Base-by-base conservation (phyloP, 1,140 invertebrate genomes). In the Caenorhabditis brenneri region DNA sequence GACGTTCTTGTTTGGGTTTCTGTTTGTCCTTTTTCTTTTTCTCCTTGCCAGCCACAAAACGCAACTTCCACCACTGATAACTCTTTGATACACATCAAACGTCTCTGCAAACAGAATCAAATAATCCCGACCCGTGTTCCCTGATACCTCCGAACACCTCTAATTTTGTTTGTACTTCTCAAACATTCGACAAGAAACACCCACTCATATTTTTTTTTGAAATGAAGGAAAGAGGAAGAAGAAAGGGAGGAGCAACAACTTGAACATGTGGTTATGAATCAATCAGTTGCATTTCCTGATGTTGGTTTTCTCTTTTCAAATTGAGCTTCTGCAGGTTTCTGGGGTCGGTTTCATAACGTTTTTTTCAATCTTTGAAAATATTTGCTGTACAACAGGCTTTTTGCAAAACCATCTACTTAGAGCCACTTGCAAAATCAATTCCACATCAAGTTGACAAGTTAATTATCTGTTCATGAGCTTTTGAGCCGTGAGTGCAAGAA, bases 141-240 rank as follows among this genome's bases (percentile, higher is more conserved):
- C 33, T 74, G 65, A 74, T 74, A 74, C 65, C 49, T 16, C 65
- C 65, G 65, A 74, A 74, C 65, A 74, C 36, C 65, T 74, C 19
- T 1, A 74, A 74, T 42, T 74, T 39, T 74, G 65, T 74, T 74
- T 74, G 65, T 42, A 27, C 65, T 74, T 74, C 65, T 74, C 65
- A 31, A 74, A 42, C 65, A 74, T 42, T 27, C 24, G 7, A n/a
- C n/a, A n/a, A n/a, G n/a, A 58, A 58, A 74, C 65, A 42, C 65
- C 65, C 36, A 33, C 65, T 10, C n/a, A 74, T 19, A 9, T 33
- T 36, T 39, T 46, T 74, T 74, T 74, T 74, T 74, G 16, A 15
- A n/a, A n/a, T 9, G 16, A 58, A 24, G 55, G n/a, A 33, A 0
- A 46, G 36, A 31, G 58, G 58, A 33, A 9, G 15, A n/a, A n/a